Evolutionary conservation across 2,888 invertebrate genomes (phyloP), one percentile per base, ranked within the genome.

Genomic region (Sepioteuthis lessoniana): DNA sequence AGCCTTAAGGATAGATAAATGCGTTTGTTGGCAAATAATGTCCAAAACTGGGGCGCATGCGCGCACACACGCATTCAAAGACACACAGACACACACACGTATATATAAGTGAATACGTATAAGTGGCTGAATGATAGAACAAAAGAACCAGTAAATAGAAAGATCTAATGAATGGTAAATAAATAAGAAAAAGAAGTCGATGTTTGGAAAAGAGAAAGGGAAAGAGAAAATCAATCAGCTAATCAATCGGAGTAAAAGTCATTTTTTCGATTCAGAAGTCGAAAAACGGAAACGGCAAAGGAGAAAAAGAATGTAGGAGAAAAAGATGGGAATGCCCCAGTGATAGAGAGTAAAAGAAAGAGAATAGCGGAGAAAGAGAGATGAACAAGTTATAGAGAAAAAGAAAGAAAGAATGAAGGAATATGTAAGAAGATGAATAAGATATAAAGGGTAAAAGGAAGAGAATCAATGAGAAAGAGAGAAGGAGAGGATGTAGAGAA

Each of bases 11-110:
- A n/a, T 21, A 90, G 90, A 90, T 47, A 90, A 90, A 90, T 90
- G 50, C 93, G 90, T 42, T 31, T 90, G 93, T 31, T 35, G 90
- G 46, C 42, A 46, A 35, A 93, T 90, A 93, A 93, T 93, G 90
- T 76, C 90, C 37, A 46, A 90, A 47, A 90, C 42, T 47, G 42
- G 42, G 35, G 76, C 16, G 90, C 90, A 31, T 19, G n/a, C 46
- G 35, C 19, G 19, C 19, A 47, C 19, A 47, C 19, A 47, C 19
- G 19, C 19, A 16, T n/a, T n/a, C n/a, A n/a, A n/a, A n/a, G n/a
- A n/a, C 19, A 47, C 19, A 47, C 47, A 1, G 13, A 19, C 19
- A 19, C 19, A 19, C 47, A 47, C 13, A 47, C 19, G 47, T 47
- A 13, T 16, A 47, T 16, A 19, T 19, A 16, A 8, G 47, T 47